These are phyloP conservation scores for Rhabdophis nuchalis DNA, from an alignment of 2,797 vertebrate species.

Conservation along the genomic window DNA sequence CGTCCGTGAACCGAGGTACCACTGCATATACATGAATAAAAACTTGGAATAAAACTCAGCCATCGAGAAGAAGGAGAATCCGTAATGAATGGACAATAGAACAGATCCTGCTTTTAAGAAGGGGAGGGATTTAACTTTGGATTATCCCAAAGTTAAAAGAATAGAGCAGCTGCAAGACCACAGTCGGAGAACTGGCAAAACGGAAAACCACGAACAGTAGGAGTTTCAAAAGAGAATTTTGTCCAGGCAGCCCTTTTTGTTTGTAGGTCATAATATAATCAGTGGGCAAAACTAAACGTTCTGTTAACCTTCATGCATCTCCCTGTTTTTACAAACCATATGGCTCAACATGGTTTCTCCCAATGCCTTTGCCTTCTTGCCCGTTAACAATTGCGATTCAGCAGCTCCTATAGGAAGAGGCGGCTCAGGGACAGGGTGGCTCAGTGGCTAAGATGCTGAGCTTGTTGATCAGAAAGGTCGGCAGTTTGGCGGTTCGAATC, in stretches of 20 bases:
- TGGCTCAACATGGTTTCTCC: neutral
- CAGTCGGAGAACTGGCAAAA: neutral
- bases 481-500: no score
- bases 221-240: conserved; percentile 3
- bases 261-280: neutral
- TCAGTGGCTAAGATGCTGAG: no score
- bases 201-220: neutral
- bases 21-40: neutral
- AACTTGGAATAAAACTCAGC: neutral
- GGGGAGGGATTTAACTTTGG: neutral
- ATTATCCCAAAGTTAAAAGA: neutral
- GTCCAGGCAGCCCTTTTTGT: neutral
- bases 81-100: neutral
- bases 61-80: neutral
- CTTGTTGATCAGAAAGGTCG: no score
- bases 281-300: neutral
- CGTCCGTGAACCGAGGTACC: no score
- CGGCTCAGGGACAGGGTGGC: no score
- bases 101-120: neutral
- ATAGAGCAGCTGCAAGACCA: conserved; percentile 3
- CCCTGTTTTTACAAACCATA: neutral
- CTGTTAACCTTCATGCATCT: neutral
- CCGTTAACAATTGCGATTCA: neutral
- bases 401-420: neutral
- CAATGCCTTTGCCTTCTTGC: neutral